phyloP scores from a whole-genome alignment of 2,113 vertebrate species.

The Gopherus flavomarginatus region DNA sequence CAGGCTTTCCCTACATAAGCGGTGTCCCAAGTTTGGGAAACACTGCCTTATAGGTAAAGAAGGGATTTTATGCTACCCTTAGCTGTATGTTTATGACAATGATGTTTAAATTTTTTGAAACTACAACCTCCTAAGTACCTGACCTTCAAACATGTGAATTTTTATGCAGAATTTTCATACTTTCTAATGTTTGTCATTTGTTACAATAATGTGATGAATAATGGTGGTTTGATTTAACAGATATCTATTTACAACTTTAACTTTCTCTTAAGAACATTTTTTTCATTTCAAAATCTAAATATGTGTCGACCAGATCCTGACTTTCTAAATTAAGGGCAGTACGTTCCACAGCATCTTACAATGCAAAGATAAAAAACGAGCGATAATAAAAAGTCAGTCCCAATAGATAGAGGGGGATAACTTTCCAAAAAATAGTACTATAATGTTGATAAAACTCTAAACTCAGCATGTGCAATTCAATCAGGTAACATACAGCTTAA shows the following conservation, averaged over 20 bases:
- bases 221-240: not conserved
- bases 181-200: not conserved
- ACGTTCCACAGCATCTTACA: constrained; percentile 64
- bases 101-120: not conserved
- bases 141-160: not conserved
- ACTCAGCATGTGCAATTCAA: constrained; percentile 29
- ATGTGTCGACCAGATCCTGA: constrained; percentile 31
- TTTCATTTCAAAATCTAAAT: constrained; percentile 17
- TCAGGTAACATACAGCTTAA: constrained; percentile 29
- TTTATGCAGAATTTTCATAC: not conserved
- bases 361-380: constrained; percentile 56
- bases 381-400: constrained; percentile 45
- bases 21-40: no score
- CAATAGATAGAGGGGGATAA: constrained; percentile 38
- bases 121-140: not conserved
- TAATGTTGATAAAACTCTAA: constrained; percentile 41
- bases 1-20: no score
- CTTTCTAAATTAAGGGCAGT: constrained; percentile 38
- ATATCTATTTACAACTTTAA: not conserved
- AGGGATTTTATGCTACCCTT: no score
- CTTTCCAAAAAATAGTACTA: constrained; percentile 39
- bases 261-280: constrained; percentile 37
- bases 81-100: no score
- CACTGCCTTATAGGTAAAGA: no score
- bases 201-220: not conserved